phyloP scores from a whole-genome alignment of 2,797 vertebrate genomes.

The Linurgus olivaceus region DNA sequence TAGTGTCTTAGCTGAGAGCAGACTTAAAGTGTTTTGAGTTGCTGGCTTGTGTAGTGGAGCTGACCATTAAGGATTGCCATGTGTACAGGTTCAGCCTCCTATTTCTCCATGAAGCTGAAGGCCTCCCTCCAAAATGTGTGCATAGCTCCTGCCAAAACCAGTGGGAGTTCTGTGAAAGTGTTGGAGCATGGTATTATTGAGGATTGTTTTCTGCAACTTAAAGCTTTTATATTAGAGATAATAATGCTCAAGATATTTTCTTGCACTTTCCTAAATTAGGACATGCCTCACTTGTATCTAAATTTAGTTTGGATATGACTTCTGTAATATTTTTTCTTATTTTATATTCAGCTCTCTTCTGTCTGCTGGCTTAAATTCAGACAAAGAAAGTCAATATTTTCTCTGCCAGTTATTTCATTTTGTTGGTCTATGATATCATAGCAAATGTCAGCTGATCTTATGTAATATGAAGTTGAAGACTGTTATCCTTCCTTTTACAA shows the following conservation, averaged over 20 bases:
- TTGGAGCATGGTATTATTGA: not conserved
- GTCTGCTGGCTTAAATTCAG: constrained; percentile 59
- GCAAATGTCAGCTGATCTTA: constrained; percentile 50
- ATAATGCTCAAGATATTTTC: not conserved
- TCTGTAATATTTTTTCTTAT: constrained; percentile 28
- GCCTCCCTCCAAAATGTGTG: not conserved
- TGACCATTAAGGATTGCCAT: not conserved
- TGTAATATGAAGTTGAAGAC: not conserved
- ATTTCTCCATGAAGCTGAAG: not conserved
- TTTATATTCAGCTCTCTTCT: constrained; percentile 39
- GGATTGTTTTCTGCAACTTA: not conserved
- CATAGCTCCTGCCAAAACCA: not conserved
- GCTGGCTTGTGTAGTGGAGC: not conserved
- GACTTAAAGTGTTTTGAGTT: not conserved
- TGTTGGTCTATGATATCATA: constrained; percentile 50
- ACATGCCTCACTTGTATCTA: constrained; percentile 10
- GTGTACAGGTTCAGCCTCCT: not conserved
- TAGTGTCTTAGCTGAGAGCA: not conserved
- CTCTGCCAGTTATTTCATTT: constrained; percentile 40
- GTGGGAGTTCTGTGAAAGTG: not conserved
- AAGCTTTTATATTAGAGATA: not conserved
- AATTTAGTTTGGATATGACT: constrained; percentile 20
- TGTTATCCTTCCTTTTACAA: constrained; percentile 46
- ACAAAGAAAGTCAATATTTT: constrained; percentile 59
- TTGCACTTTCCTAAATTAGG: not conserved